Evolutionary conservation across 2,113 vertebrate species (phyloP), one percentile per base, ranked within the genome.

Genomic region (Pterocles orientalis): DNA sequence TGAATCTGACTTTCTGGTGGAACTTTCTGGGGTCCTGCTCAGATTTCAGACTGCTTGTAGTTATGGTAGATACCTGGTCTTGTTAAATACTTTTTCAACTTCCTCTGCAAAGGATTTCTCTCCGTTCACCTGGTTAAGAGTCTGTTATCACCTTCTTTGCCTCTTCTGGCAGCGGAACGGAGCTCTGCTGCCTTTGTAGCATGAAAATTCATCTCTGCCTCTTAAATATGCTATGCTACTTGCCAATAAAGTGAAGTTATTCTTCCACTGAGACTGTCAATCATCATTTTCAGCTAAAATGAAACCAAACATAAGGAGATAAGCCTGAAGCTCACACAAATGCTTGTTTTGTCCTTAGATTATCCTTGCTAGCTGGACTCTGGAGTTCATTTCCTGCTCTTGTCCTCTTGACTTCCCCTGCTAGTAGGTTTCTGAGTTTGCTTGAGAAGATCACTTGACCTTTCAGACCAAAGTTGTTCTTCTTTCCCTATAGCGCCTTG

Each of bases 401-500:
- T 60, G 31, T 54, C 13, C 36, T 69, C 34, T 23, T 88, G 72
- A 45, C 29, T 50, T 90, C 26, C 19, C 23, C 53, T 93, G 7
- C 58, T 36, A 10, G 48, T 9, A 61, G 54, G 14, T 43, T 77
- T 90, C 50, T 54, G 62, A 86, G 51, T 70, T 58, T 82, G 5
- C n/a, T 80, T 56, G 36, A 71, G 41, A 58, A 65, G 61, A 19
- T 69, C n/a, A 8, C 17, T 54, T 92, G 80, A 31, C 50, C 43
- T 85, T 76, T 23, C 5, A 15, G 25, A 84, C 41, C 29, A 45
- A 29, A 18, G 12, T 69, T 75, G 2, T 54, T 80, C 5, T 47
- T 66, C 28, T 53, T 94, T 57, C n/a, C 56, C n/a, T 51, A 2
- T 34, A 99, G 99, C 98, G 98, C 64, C 98, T 99, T 9, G 41